Base-by-base conservation (phyloP, 2,113 vertebrate species). In the Triplophysa siluroides region DNA sequence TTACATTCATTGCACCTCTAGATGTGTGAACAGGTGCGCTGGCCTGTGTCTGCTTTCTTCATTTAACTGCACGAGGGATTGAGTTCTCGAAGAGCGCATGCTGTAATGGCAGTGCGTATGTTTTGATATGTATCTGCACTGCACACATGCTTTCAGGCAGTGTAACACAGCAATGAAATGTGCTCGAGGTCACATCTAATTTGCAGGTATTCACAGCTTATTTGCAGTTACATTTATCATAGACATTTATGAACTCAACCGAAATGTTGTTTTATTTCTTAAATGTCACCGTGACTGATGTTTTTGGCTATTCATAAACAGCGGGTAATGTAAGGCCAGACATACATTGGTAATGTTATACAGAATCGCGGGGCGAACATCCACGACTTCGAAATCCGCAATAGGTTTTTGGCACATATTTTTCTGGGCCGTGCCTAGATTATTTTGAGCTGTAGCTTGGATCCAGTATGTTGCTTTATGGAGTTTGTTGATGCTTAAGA, bases 131-230 rank as follows among this genome's bases (percentile, higher is more conserved):
- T 65, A 82, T 81, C 60, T 83, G 56, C 81, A 77, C 80, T 33
- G 81, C 82, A 72, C 69, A 85, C 85, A 84, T 82, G 75, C 12
- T 19, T 76, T 80, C 69, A 66, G 79, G 18, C 45, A 29, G 50
- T n/a, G n/a, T 56, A 72, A 38, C 24, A 56, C 61, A 5, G 26
- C 24, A 56, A 26, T 33, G 26, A 33, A 54, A 71, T 54, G 47
- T 71, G 50, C 24, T 54, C 56, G 16, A 54, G 61, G 26, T 63
- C 29, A 29, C 13, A 8, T 63, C 61, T 6, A 26, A 24, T 47
- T 71, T 29, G 45, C 68, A 52, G 13, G 45, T 19, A 19, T 52
- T 29, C 23, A 52, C 47, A 54, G 45, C 12, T 26, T 29, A 26
- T 16, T 33, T 33, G 24, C 69, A 11, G 69, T 56, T 16, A 56